Evolutionary conservation across 2,888 invertebrate genomes (phyloP).

Genomic region (Sabatieria punctata): DNA sequence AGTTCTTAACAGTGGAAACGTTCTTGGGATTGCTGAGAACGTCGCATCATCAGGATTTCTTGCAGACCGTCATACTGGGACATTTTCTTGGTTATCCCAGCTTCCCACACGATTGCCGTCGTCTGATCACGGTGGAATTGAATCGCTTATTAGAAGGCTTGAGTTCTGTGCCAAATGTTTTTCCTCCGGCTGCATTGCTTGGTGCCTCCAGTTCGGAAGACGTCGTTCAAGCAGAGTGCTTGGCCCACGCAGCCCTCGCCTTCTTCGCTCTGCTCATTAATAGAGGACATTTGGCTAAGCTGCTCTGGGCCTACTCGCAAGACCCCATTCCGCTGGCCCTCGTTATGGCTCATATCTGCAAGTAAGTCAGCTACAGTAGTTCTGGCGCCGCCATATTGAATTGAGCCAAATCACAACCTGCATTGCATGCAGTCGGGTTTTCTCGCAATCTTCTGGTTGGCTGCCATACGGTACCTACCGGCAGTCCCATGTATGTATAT

Average conservation of each 20-base stretch:
- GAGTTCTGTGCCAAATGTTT: neutral
- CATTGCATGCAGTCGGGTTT: too few relatives aligned
- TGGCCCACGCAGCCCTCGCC: conserved; percentile 3
- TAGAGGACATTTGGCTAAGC: conserved; percentile 19
- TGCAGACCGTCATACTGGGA: conserved; percentile 22
- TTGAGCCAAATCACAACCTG: too few relatives aligned
- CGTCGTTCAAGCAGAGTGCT: conserved; percentile 10
- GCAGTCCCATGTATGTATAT: too few relatives aligned
- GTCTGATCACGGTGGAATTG: neutral
- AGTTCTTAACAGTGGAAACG: neutral
- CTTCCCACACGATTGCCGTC: conserved; percentile 2
- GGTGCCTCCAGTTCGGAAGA: neutral
- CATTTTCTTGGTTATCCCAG: conserved; percentile 21
- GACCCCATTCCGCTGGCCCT: conserved; percentile 22
- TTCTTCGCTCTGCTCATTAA: conserved; percentile 22
- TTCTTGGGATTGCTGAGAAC: neutral
- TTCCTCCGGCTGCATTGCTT: neutral
- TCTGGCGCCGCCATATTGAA: too few relatives aligned
- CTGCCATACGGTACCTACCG: too few relatives aligned
- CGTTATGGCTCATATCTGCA: conserved; percentile 18
- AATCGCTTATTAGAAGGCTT: neutral
- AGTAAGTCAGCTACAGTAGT: conserved; percentile 17
- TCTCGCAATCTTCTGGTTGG: too few relatives aligned
- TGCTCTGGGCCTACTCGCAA: conserved; percentile 20
- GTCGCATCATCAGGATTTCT: conserved; percentile 17